These are phyloP conservation scores for Eremobia ochroleuca DNA, from an alignment of 2,888 invertebrate species.

Conservation along the genomic window DNA sequence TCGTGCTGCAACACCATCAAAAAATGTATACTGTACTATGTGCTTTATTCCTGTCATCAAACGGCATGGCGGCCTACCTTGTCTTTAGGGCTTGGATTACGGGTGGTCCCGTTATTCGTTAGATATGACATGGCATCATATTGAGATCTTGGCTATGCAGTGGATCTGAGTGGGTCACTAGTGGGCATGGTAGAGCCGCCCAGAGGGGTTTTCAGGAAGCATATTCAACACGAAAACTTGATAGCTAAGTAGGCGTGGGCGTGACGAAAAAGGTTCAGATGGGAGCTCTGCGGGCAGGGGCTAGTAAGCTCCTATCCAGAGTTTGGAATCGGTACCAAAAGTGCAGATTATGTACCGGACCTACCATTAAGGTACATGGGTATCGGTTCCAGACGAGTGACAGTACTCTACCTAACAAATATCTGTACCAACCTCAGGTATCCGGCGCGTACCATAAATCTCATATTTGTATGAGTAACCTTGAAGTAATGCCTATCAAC, in stretches of 20 bases:
- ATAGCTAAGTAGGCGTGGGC: not conserved
- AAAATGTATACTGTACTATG: not conserved
- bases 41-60: not conserved
- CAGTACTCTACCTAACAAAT: too few relatives aligned
- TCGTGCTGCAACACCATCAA: not conserved
- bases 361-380: not conserved
- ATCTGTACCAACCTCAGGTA: not conserved
- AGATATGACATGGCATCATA: not conserved
- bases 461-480: not conserved
- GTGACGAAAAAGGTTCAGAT: not conserved
- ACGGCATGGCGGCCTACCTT: not conserved
- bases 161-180: not conserved
- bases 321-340: not conserved
- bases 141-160: not conserved
- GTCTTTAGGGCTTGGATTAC: not conserved
- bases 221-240: not conserved
- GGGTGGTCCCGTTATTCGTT: not conserved
- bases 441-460: not conserved
- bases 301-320: not conserved
- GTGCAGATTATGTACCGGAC: not conserved
- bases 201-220: not conserved
- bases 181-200: not conserved
- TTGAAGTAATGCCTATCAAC: not conserved
- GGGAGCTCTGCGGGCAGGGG: not conserved
- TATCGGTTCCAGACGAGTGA: not conserved